These are phyloP conservation scores for Tubiluchus corallicola DNA, from an alignment of 2,888 invertebrate species.

Conservation along the genomic window DNA sequence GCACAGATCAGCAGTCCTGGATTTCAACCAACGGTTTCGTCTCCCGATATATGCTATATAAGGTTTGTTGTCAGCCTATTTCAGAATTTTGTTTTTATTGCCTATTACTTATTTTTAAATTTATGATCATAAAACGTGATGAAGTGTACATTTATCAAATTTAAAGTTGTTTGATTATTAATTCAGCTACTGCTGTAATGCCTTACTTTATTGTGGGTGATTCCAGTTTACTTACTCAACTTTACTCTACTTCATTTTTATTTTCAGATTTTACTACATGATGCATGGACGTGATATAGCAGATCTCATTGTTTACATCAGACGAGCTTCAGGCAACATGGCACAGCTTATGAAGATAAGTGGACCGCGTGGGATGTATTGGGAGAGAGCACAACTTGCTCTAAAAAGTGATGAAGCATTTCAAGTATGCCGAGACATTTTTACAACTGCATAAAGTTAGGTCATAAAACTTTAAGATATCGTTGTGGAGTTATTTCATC, in stretches of 20 bases:
- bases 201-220: too few relatives aligned
- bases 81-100: too few relatives aligned
- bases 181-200: too few relatives aligned
- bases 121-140: too few relatives aligned
- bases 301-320: neutral
- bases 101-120: too few relatives aligned
- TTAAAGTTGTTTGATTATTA: too few relatives aligned
- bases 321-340: neutral
- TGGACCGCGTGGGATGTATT: neutral
- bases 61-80: too few relatives aligned
- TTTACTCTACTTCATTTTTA: too few relatives aligned
- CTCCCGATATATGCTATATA: too few relatives aligned
- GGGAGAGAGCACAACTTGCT: neutral
- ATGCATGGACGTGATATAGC: constrained; percentile 5
- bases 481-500: too few relatives aligned
- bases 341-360: neutral
- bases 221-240: too few relatives aligned
- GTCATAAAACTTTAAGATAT: neutral
- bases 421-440: neutral
- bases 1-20: neutral
- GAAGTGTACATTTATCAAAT: too few relatives aligned
- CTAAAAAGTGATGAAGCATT: neutral
- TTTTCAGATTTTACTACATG: constrained; percentile 4
- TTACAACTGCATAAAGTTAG: neutral
- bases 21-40: neutral